Evolutionary conservation across 1,140 invertebrate genomes (phyloP), one percentile per base, ranked within the genome.

Genomic region (Leptoteleia sp.): DNA sequence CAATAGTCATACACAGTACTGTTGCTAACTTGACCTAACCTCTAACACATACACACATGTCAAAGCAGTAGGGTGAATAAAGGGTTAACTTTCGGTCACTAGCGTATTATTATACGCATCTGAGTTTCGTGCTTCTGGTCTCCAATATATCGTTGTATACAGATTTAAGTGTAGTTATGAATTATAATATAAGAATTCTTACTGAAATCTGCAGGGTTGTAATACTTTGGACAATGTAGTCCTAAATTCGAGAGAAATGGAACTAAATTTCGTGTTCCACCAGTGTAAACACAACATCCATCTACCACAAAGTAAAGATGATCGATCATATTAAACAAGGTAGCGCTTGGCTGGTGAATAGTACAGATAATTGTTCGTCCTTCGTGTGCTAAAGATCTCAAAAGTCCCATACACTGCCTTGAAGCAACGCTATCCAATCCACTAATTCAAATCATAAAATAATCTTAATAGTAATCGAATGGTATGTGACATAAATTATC

Each of bases 281-380:
- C 96, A 61, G 94, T 92, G 84, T 94, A 96, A 2, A 93, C 92
- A 80, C 95, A 96, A 67, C 94, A 91, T 0, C 95, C 95, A 22
- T 90, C 90, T 0, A 94, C 91, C 0, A 96, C 90, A 1, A 95
- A 91, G 76, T 95, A 96, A 0, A 95, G 92, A 35, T 94, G 92
- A 86, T 96, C 93, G 82, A 96, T 95, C 86, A 93, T 92, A 0
- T 92, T 87, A 82, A 96, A 96, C 17, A 95, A 88, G 33, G 91
- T 92, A 0, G 94, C 94, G 61, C 95, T 97, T 0, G 97, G 97
- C 15, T 96, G 97, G 84, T 98, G 97, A 16, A 98, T 93, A 0
- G 96, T 97, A 83, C 96, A 98, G 12, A 98, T 92, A 0, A 98
- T 93, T 0, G 96, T 97, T 29, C 96, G 90, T 0, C 96, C 96